A percentile compares a stretch with the other conserved stretches of the same genome.
phyloP scores from a whole-genome alignment of 1,140 invertebrate genomes.

The Protaetia brevitarsis region DNA sequence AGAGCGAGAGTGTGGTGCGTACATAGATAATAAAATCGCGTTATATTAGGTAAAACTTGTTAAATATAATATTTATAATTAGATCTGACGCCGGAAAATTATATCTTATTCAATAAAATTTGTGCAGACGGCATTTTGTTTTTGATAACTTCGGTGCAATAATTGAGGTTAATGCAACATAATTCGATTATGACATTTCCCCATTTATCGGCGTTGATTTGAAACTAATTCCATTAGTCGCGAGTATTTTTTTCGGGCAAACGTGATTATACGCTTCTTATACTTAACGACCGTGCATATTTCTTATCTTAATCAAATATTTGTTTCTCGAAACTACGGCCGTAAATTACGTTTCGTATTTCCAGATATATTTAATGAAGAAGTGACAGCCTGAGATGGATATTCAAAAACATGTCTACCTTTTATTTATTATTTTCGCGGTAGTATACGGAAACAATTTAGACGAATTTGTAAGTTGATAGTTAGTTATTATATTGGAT shows the following conservation, averaged over 20 bases:
- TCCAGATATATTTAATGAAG: conserved; percentile 20
- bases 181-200: conserved; percentile 22
- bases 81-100: too few species aligned
- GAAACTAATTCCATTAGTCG: background rate
- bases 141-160: background rate
- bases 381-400: background rate
- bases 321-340: background rate
- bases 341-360: background rate
- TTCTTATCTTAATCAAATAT: conserved; percentile 17
- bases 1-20: background rate
- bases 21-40: background rate
- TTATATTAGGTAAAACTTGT: conserved; percentile 1
- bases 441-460: background rate
- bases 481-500: background rate
- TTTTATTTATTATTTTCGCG: background rate
- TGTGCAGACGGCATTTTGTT: background rate
- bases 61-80: conserved; percentile 1
- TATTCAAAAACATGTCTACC: background rate
- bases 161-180: conserved; percentile 22
- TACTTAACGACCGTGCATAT: background rate
- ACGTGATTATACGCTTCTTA: background rate
- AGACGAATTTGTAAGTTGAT: conserved; percentile 14
- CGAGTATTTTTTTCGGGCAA: background rate
- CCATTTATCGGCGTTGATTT: background rate
- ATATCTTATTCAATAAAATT: background rate